Conservation (phyloP, 2,797 vertebrate genomes). For the Catharus ustulatus region DNA sequence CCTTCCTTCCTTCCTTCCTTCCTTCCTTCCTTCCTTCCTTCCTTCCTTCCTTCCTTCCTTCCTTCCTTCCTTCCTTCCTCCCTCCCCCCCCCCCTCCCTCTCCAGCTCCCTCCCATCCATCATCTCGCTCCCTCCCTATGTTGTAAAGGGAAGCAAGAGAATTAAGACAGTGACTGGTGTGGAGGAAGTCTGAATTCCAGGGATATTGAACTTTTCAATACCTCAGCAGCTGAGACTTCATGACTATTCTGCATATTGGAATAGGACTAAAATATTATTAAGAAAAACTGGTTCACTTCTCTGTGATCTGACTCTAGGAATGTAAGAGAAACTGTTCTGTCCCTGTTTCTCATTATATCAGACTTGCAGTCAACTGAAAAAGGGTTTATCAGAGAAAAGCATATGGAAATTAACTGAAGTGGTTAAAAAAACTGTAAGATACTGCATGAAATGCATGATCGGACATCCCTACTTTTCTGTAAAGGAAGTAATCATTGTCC, state of each 20-base stretch:
- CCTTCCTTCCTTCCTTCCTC: too few relatives aligned
- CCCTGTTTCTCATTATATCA: background rate
- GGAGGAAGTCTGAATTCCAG: background rate
- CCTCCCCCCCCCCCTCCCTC: too few relatives aligned
- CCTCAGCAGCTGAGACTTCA: background rate
- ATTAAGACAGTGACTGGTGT: background rate
- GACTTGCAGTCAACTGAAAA: background rate
- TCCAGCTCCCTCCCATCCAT: too few relatives aligned
- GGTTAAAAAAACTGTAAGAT: background rate
- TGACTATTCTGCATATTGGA: background rate
- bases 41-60: too few relatives aligned
- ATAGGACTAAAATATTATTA: background rate
- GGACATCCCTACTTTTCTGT: background rate
- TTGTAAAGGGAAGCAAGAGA: too few relatives aligned
- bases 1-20: too few relatives aligned
- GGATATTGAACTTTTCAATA: background rate
- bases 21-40: too few relatives aligned
- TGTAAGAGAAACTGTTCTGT: background rate
- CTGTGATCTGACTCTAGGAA: background rate
- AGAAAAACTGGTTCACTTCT: background rate
- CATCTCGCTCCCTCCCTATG: too few relatives aligned
- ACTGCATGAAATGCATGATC: background rate
- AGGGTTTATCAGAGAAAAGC: background rate
- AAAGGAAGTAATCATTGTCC: background rate
- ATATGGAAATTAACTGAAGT: background rate